A percentile compares a stretch with the other conserved stretches of the same genome.
Evolutionary conservation across 2,113 vertebrate species (phyloP).

Genomic region (Pycnonotus jocosus): DNA sequence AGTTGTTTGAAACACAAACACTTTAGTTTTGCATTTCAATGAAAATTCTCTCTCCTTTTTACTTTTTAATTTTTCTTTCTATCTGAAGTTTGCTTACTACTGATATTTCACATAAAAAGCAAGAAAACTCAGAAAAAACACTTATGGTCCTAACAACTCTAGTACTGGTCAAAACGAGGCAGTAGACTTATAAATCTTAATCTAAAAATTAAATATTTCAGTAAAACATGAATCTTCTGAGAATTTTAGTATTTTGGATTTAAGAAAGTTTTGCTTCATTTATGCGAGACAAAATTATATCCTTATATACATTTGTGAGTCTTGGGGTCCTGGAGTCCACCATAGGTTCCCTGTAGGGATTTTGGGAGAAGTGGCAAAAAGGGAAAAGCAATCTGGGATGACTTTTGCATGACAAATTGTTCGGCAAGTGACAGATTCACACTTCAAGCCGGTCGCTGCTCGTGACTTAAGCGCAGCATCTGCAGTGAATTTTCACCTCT

Average conservation of each 20-base stretch:
- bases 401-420: not conserved
- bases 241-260: not conserved
- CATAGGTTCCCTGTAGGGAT: not conserved
- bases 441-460: not conserved
- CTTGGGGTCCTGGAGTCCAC: not conserved
- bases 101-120: not conserved
- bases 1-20: not conserved
- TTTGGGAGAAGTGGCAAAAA: not conserved
- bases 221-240: not conserved
- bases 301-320: fast-evolving
- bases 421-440: not conserved
- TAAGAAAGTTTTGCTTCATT: not conserved
- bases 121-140: not conserved
- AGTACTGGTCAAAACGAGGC: not conserved
- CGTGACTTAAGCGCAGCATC: not conserved
- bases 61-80: too few species aligned
- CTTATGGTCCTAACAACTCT: not conserved
- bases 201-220: not conserved
- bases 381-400: not conserved
- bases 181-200: not conserved
- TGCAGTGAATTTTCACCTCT: constrained; percentile 15
- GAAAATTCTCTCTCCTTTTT: fast-evolving
- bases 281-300: fast-evolving
- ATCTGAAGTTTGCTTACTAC: not conserved
- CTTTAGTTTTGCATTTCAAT: not conserved